Evolutionary conservation across 2,113 vertebrate species (phyloP).

Genomic region (Tetrax tetrax): DNA sequence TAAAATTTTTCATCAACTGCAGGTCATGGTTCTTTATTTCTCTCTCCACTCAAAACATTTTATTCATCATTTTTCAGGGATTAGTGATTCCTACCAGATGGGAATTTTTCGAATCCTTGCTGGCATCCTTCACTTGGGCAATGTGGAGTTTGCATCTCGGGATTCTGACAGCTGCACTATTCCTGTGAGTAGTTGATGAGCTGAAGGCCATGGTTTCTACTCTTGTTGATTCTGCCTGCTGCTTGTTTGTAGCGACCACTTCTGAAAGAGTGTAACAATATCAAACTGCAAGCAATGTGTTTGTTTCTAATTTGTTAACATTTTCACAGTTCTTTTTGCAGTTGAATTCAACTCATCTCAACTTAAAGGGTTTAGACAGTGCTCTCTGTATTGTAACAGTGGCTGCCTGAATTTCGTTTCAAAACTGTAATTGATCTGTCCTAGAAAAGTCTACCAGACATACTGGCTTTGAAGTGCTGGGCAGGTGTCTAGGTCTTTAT

Average conservation of each 20-base stretch:
- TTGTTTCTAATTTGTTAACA: background rate
- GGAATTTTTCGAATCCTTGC: conserved; percentile 95
- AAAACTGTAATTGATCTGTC: background rate
- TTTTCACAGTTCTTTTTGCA: background rate
- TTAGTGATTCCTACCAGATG: conserved; percentile 93
- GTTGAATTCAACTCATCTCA: background rate
- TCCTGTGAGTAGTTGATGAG: conserved; percentile 79
- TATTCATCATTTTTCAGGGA: conserved; percentile 77
- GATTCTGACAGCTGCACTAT: conserved; percentile 94
- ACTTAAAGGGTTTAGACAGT: background rate
- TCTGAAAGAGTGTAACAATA: background rate
- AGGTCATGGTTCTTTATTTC: background rate
- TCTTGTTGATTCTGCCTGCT: background rate
- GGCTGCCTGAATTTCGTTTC: background rate
- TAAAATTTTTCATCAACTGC: background rate
- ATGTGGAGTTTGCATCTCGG: conserved; percentile 89
- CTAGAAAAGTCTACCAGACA: background rate
- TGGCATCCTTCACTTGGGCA: conserved; percentile 95
- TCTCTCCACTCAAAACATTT: background rate
- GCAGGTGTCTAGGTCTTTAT: background rate
- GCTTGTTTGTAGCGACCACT: background rate
- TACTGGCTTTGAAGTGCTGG: background rate
- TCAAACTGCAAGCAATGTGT: background rate
- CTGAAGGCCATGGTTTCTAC: background rate
- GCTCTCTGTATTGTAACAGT: background rate